Conservation (phyloP, 2,797 vertebrate species). For the Intellagama lesueurii region DNA sequence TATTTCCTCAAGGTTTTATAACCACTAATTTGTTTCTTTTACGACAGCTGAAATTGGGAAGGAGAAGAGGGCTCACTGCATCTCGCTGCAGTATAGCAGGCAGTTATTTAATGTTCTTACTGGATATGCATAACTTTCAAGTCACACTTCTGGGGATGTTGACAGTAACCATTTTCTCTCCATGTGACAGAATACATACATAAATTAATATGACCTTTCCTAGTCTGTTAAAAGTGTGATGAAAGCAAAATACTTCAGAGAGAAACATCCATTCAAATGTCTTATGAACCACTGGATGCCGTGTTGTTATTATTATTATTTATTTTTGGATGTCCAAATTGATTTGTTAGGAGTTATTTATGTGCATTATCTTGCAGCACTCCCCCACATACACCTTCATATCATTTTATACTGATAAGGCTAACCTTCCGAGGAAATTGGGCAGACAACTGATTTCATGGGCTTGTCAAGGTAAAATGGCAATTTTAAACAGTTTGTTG, state of each 20-base stretch:
- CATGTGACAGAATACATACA: slow-evolving; percentile 34
- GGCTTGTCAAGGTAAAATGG: slow-evolving; percentile 63
- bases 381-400: slow-evolving; percentile 32
- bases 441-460: slow-evolving; percentile 70
- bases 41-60: slow-evolving; percentile 8
- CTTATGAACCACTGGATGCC: not conserved
- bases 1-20: not conserved
- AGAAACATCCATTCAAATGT: slow-evolving; percentile 32
- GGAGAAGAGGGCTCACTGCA: not conserved
- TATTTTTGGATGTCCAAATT: slow-evolving; percentile 47
- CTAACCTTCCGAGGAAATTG: slow-evolving; percentile 55
- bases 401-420: slow-evolving; percentile 48
- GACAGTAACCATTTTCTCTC: slow-evolving; percentile 40
- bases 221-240: slow-evolving; percentile 33
- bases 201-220: slow-evolving; percentile 57
- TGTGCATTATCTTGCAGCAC: slow-evolving; percentile 49
- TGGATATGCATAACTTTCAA: slow-evolving; percentile 25
- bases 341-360: slow-evolving; percentile 45
- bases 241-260: slow-evolving; percentile 44
- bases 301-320: slow-evolving; percentile 11
- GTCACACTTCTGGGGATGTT: slow-evolving; percentile 40
- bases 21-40: slow-evolving; percentile 36
- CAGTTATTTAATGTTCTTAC: slow-evolving; percentile 41
- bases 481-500: slow-evolving; percentile 65
- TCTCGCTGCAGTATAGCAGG: not conserved